Percentiles rank a stretch among this genome's conserved stretches.
phyloP scores from a whole-genome alignment of 1,140 invertebrate genomes.

The Atopsyche davidsoni region DNA sequence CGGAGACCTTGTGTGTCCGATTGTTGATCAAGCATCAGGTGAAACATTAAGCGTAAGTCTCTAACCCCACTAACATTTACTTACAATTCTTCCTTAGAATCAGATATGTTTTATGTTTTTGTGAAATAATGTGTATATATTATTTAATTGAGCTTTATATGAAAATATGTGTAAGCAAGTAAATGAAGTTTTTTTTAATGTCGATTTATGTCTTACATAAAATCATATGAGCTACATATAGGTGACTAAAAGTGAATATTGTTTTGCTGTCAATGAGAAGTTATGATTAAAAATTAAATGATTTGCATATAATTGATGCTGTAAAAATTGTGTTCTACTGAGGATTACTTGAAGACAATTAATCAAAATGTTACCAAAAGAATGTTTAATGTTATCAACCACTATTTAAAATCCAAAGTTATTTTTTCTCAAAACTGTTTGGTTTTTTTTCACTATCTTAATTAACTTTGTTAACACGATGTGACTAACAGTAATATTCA shows the following conservation, averaged over 20 bases:
- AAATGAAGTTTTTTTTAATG: background rate
- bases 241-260: too few relatives aligned
- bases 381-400: background rate
- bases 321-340: too few relatives aligned
- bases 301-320: background rate
- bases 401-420: too few relatives aligned
- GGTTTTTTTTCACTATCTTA: too few relatives aligned
- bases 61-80: constrained; percentile 46
- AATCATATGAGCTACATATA: too few relatives aligned
- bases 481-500: too few relatives aligned
- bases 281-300: background rate
- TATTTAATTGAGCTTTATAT: background rate
- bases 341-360: too few relatives aligned
- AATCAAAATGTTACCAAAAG: too few relatives aligned
- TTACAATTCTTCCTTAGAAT: constrained; percentile 16
- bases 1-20: constrained; percentile 79
- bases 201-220: background rate
- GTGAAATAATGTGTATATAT: constrained; percentile 1
- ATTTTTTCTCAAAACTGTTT: too few relatives aligned
- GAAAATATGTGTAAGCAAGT: background rate
- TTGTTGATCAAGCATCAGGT: constrained; percentile 65
- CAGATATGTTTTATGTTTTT: too few relatives aligned
- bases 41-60: constrained; percentile 51
- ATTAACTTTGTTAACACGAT: too few relatives aligned
- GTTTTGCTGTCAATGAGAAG: too few relatives aligned